Conservation (phyloP, 2,113 vertebrate species). For the Ellobius talpinus region DNA sequence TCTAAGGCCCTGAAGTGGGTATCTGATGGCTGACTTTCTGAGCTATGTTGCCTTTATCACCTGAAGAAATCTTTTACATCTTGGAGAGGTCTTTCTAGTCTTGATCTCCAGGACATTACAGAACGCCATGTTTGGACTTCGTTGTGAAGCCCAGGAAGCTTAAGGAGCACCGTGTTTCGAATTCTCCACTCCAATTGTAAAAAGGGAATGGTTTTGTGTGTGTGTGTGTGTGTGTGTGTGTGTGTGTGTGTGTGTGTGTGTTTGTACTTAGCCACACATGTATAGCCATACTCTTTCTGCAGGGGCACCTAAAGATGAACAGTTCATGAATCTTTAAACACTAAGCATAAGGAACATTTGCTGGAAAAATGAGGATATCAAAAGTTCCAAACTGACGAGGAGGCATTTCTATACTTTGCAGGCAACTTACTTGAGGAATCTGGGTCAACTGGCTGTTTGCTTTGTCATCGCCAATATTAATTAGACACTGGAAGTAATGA, state of each 20-base stretch:
- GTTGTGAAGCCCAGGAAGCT: constrained; percentile 14
- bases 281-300: constrained; percentile 27
- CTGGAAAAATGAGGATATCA: background rate
- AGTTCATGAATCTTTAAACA: constrained; percentile 8
- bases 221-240: background rate
- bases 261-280: background rate
- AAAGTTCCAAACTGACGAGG: constrained; percentile 13
- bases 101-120: constrained; percentile 60
- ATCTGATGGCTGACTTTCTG: background rate
- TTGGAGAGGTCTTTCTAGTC: background rate
- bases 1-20: background rate
- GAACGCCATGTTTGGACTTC: constrained; percentile 65
- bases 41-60: background rate
- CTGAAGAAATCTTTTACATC: background rate
- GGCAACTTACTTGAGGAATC: constrained; percentile 66
- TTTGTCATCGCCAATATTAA: constrained; percentile 62
- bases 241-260: background rate
- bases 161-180: constrained; percentile 67
- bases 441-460: constrained; percentile 59
- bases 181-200: constrained; percentile 74
- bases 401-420: constrained; percentile 28
- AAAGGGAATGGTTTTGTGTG: background rate
- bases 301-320: background rate
- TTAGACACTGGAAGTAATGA: constrained; percentile 66
- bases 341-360: constrained; percentile 25